phyloP scores from a whole-genome alignment of 2,113 vertebrate species.

The Xenopus borealis region DNA sequence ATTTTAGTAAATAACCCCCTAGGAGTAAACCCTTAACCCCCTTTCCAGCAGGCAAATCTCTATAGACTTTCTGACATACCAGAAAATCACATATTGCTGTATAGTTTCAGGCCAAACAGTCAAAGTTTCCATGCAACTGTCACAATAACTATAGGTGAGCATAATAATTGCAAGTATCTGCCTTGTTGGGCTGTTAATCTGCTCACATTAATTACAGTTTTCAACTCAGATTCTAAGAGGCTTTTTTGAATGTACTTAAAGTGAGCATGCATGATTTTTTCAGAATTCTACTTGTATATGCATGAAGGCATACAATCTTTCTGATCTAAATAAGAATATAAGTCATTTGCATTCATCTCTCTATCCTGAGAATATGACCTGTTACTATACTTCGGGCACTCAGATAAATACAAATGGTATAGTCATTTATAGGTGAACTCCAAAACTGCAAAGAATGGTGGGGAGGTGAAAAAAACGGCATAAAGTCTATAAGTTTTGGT shows the following conservation, averaged over 20 bases:
- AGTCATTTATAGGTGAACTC: too few relatives aligned
- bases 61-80: too few relatives aligned
- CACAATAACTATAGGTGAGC: background rate
- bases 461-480: too few relatives aligned
- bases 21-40: too few relatives aligned
- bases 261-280: conserved; percentile 21
- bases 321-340: conserved; percentile 44
- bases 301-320: conserved; percentile 35
- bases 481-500: too few relatives aligned
- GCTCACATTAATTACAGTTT: conserved; percentile 40
- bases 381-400: conserved; percentile 36
- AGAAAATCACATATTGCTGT: too few relatives aligned
- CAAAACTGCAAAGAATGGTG: too few relatives aligned
- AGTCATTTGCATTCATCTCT: conserved; percentile 39
- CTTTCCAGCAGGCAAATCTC: too few relatives aligned
- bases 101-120: too few relatives aligned
- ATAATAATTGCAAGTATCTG: too few relatives aligned
- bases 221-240: conserved; percentile 25
- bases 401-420: conserved; percentile 7
- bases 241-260: conserved; percentile 36
- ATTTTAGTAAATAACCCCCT: too few relatives aligned
- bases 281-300: conserved; percentile 30
- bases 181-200: conserved; percentile 23
- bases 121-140: too few relatives aligned
- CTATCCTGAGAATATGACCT: conserved; percentile 41